phyloP scores from a whole-genome alignment of 2,113 vertebrate genomes.

The Dicerorhinus sumatrensis region DNA sequence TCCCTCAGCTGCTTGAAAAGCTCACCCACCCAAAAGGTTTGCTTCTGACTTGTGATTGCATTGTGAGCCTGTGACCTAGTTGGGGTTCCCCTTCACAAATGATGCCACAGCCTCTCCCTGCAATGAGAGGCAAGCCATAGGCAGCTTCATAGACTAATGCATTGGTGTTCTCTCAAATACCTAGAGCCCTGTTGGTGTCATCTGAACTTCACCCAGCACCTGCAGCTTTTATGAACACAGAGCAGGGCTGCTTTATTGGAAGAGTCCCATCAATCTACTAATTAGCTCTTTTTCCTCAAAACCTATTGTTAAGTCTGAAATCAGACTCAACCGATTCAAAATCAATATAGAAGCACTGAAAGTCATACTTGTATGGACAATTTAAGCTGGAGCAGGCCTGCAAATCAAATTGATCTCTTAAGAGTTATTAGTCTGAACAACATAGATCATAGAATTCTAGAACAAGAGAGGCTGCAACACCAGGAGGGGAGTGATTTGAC shows the following conservation, averaged over 20 bases:
- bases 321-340: constrained; percentile 8
- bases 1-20: not conserved
- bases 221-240: not conserved
- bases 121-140: not conserved
- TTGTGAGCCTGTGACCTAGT: not conserved
- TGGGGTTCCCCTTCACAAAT: not conserved
- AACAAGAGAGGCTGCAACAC: not conserved
- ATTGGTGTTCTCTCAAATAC: not conserved
- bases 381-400: not conserved
- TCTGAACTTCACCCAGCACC: not conserved
- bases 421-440: not conserved
- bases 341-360: not conserved
- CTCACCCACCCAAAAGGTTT: not conserved
- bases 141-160: not conserved
- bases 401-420: not conserved
- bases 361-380: not conserved
- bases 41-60: not conserved
- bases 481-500: no score
- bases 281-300: not conserved
- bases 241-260: not conserved
- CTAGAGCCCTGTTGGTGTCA: not conserved
- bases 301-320: not conserved
- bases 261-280: not conserved
- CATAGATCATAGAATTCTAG: not conserved
- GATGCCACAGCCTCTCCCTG: not conserved